Base-by-base conservation (phyloP, 2,888 invertebrate species). In the Rhingia rostrata region DNA sequence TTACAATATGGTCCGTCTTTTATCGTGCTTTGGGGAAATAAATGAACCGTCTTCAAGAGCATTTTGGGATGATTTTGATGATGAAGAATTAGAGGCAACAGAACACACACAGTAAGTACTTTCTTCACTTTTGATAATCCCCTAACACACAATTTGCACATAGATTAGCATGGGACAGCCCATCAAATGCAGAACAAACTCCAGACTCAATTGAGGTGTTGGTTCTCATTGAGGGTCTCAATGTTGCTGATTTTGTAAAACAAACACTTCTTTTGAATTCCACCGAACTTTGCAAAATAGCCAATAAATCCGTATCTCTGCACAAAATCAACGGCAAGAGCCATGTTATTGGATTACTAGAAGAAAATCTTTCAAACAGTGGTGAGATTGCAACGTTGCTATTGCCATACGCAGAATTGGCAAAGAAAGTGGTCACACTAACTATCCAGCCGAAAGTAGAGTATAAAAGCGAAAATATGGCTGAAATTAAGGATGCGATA, bases 31-130 rank as follows among this genome's bases (percentile, higher is more conserved):
- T 86, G 91, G 91, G 6, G 91, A 91, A 87, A 75, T 91, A 33
- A 88, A 90, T 47, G 90, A 91, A 51, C 91, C 92, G 0, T 89
- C 90, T 0, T 91, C 91, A 2, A 88, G 91, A n/a, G 91, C 91
- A 0, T 91, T 91, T 73, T 91, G 91, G 91, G 91, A 91, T 86
- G 92, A 90, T 45, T 90, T 90, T 35, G 91, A 91, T 14, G 91
- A 91, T 53, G 72, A 80, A 33, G 80, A 75, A n/a, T 90, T 90
- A 61, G 90, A 88, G n/a, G 81, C 87, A 7, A 86, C 87, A 3
- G 80, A 39, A 33, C 58, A 87, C 12, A 69, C 87, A 22, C 88
- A 88, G 90, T 90, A 80, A 86, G 81, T 82, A 6, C 6, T 6
- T 12, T 60, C 49, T 56, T 10, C 6, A 0, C 32, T 1, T 6